phyloP scores from a whole-genome alignment of 2,888 invertebrate species.

The Eremobia ochroleuca region DNA sequence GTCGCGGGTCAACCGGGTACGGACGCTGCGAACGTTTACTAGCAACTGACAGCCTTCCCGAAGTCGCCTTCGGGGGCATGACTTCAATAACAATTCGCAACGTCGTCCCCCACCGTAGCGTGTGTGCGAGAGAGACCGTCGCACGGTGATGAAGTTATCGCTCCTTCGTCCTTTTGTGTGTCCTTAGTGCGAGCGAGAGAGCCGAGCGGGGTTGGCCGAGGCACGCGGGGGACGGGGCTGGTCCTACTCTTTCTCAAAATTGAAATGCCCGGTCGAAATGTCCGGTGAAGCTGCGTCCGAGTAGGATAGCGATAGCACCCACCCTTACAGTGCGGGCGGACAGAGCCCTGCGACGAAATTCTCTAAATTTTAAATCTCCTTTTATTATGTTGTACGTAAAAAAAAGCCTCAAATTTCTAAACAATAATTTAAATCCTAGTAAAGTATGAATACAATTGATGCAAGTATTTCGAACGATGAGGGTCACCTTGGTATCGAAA shows the following conservation, averaged over 20 bases:
- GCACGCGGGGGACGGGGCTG: slow-evolving; percentile 83
- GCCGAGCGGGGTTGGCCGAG: slow-evolving; percentile 75
- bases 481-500: slow-evolving; percentile 72
- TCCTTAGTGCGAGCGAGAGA: slow-evolving; percentile 89
- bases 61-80: slow-evolving; percentile 91
- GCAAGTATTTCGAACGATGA: slow-evolving; percentile 56
- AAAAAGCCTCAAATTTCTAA: slow-evolving; percentile 54
- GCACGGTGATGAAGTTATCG: slow-evolving; percentile 91
- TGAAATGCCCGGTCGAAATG: slow-evolving; percentile 92
- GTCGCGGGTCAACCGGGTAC: slow-evolving; percentile 86
- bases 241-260: slow-evolving; percentile 92
- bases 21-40: slow-evolving; percentile 90
- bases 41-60: slow-evolving; percentile 91
- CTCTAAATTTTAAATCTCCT: slow-evolving; percentile 88
- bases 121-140: slow-evolving; percentile 88
- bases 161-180: slow-evolving; percentile 92
- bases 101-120: slow-evolving; percentile 90
- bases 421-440: slow-evolving; percentile 45
- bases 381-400: slow-evolving; percentile 75
- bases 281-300: slow-evolving; percentile 91
- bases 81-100: slow-evolving; percentile 92
- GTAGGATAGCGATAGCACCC: slow-evolving; percentile 90
- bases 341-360: slow-evolving; percentile 87
- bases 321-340: slow-evolving; percentile 90
- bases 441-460: slow-evolving; percentile 41